A percentile compares a stretch with the other conserved stretches of the same genome.
phyloP scores from a whole-genome alignment of 1,140 invertebrate genomes.

The Eurosta solidaginis region DNA sequence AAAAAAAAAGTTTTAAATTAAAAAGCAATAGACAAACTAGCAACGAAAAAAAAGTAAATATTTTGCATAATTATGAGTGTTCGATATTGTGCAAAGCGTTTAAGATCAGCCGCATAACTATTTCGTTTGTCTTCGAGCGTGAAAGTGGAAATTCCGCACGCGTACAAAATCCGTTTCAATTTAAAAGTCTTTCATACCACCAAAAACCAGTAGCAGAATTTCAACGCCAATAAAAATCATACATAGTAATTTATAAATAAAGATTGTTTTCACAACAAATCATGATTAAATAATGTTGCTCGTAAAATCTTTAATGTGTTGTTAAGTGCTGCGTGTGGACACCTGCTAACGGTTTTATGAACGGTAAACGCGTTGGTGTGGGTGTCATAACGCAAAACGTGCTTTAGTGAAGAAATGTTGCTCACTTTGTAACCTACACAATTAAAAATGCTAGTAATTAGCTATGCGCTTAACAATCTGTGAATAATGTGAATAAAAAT shows the following conservation, averaged over 20 bases:
- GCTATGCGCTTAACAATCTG: not conserved
- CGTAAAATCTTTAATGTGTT: not conserved
- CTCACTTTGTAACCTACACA: not conserved
- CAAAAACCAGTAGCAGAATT: not conserved
- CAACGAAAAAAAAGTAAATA: constrained; percentile 20
- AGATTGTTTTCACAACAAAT: not conserved
- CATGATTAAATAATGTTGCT: not conserved
- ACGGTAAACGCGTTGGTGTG: not conserved
- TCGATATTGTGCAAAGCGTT: not conserved
- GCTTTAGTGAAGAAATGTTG: not conserved
- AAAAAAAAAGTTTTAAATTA: too few species aligned
- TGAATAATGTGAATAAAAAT: constrained; percentile 5
- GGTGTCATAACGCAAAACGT: not conserved
- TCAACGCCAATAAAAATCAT: not conserved
- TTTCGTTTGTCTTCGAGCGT: not conserved
- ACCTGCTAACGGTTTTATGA: not conserved
- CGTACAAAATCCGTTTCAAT: not conserved
- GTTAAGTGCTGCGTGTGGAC: not conserved
- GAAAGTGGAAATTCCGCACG: constrained; percentile 22
- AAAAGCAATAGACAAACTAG: not conserved
- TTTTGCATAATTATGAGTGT: not conserved
- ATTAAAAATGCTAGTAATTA: not conserved
- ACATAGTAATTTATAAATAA: constrained; percentile 10
- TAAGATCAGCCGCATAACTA: not conserved
- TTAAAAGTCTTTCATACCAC: not conserved